These are phyloP conservation scores for Drosophila lacteicornis DNA, from an alignment of 1,140 invertebrate species.

Conservation along the genomic window DNA sequence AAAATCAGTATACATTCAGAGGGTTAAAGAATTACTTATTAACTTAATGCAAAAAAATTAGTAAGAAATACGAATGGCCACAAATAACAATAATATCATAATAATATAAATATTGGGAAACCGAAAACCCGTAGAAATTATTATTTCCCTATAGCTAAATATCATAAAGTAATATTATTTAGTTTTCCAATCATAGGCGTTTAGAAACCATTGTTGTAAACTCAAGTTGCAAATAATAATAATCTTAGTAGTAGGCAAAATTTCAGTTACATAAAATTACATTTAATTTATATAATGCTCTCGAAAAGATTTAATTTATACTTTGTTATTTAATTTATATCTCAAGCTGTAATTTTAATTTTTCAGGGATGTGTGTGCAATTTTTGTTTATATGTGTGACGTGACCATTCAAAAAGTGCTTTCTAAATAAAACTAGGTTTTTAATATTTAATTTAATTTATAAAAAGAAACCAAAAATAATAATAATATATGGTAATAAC, in stretches of 20 bases:
- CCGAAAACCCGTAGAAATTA: not conserved
- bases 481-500: conserved; percentile 28
- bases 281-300: not conserved
- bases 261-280: conserved; percentile 7
- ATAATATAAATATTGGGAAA: conserved; percentile 2
- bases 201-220: conserved; percentile 25
- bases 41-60: no score
- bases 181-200: conserved; percentile 10
- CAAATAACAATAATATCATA: not conserved
- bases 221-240: conserved; percentile 12
- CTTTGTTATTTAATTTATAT: conserved; percentile 45
- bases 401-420: conserved; percentile 31
- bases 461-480: conserved; percentile 3
- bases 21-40: no score
- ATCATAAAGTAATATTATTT: conserved; percentile 9
- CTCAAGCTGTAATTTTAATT: conserved; percentile 18
- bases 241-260: not conserved
- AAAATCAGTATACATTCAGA: no score
- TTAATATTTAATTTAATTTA: conserved; percentile 37
- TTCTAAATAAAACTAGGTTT: conserved; percentile 48
- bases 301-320: conserved; percentile 5
- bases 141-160: conserved; percentile 24
- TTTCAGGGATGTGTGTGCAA: conserved; percentile 6
- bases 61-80: not conserved
- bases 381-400: conserved; percentile 3